Evolutionary conservation across 2,113 vertebrate genomes (phyloP).

Genomic region (Crotalus viridis): DNA sequence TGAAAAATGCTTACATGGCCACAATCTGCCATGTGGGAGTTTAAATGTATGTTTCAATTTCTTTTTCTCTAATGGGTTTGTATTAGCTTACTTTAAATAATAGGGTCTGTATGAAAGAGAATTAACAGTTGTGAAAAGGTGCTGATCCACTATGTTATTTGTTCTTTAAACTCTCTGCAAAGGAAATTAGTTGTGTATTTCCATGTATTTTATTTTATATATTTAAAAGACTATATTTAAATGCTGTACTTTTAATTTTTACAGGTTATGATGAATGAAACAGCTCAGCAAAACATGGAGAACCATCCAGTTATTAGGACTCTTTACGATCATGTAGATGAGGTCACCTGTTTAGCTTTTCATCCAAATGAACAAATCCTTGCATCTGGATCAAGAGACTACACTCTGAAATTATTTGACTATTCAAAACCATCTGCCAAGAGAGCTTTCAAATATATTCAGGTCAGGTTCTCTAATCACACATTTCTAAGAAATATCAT

Average conservation of each 20-base stretch:
- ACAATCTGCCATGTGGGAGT: background rate
- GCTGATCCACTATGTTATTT: background rate
- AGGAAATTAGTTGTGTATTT: background rate
- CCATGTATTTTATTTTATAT: background rate
- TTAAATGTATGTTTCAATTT: background rate
- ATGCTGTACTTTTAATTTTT: constrained; percentile 2
- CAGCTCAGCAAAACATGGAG: constrained; percentile 98
- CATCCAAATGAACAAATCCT: constrained; percentile 96
- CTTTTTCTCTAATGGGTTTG: background rate
- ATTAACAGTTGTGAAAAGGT: background rate
- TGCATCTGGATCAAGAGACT: constrained; percentile 95
- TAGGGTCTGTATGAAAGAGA: background rate
- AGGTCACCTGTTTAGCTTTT: constrained; percentile 95
- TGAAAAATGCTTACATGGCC: background rate
- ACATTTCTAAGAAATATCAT: background rate
- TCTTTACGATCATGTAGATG: constrained; percentile 95
- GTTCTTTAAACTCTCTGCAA: background rate
- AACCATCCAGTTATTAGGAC: constrained; percentile 97
- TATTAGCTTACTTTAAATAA: background rate
- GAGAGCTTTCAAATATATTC: constrained; percentile 97
- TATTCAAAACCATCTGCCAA: constrained; percentile 98
- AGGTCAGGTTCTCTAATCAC: constrained; percentile 73
- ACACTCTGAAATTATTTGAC: constrained; percentile 96
- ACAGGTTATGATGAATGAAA: constrained; percentile 99
- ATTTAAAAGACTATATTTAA: background rate